A percentile compares a stretch with the other conserved stretches of the same genome.
Conservation (phyloP, 2,888 invertebrate species). For the Spisula subtruncata region DNA sequence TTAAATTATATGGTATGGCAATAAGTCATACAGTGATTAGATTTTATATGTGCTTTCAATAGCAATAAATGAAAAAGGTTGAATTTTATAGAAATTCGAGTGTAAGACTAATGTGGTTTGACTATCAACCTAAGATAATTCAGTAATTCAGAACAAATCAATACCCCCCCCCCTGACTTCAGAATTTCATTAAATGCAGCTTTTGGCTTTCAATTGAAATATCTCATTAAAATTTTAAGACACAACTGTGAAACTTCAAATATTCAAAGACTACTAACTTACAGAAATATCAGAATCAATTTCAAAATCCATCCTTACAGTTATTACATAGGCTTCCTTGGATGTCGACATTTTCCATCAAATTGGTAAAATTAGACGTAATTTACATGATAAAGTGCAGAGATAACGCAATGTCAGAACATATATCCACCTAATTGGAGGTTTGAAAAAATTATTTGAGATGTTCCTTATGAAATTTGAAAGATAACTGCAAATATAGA, state of each 20-base stretch:
- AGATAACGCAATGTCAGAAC: neutral
- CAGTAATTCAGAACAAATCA: neutral
- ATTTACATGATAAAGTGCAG: neutral
- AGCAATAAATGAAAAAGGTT: no score
- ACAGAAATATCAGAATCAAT: slow-evolving; percentile 5
- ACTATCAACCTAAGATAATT: neutral
- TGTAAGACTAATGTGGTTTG: no score
- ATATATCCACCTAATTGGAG: neutral
- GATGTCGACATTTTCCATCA: neutral
- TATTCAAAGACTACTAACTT: neutral
- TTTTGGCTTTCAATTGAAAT: neutral
- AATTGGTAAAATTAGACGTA: neutral
- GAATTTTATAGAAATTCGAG: no score
- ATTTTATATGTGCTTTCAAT: no score
- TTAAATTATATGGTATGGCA: no score
- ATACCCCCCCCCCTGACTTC: neutral
- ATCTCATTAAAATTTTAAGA: neutral
- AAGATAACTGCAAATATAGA: no score
- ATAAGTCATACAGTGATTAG: no score
- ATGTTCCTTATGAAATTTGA: no score
- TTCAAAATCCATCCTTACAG: neutral
- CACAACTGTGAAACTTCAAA: neutral
- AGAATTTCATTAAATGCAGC: neutral
- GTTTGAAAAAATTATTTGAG: no score
- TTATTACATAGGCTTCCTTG: neutral